Base-by-base conservation (phyloP, 1,140 invertebrate genomes). In the Neotoxoptera formosana region DNA sequence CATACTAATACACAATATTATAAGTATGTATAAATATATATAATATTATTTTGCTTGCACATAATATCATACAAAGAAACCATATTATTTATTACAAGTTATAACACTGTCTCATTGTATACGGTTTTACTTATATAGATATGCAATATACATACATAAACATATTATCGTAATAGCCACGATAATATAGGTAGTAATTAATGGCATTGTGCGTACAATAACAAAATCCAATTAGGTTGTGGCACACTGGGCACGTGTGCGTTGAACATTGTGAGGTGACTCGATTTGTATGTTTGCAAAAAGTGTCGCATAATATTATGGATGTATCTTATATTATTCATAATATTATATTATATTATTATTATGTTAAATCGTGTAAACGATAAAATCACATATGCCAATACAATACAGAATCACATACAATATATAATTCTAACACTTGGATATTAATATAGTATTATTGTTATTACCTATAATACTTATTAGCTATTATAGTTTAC, bases 21-120 rank as follows among this genome's bases (percentile, higher is more conserved):
- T 67, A 67, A 6, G 60, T 67, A n/a, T n/a, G n/a, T n/a, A n/a
- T n/a, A n/a, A n/a, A n/a, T n/a, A n/a, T n/a, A n/a, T n/a, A 25
- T 45, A 84, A 41, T 9, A 87, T 87, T 87, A 51, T 48, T 48
- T 87, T 87, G 41, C 47, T 51, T 34, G 14, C n/a, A 21, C n/a
- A n/a, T 53, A n/a, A n/a, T n/a, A n/a, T n/a, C n/a, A 25, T 89
- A 89, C 87, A 89, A 51, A 88, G 86, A 88, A 88, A 51, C n/a
- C n/a, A 89, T 53, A 89, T 89, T 89, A 89, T 89, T 53, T n/a
- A 53, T 89, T 89, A 53, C 53, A 48, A 87, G 41, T 87, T n/a
- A 47, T 48, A 51, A 36, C 87, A 88, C 87, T 11, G 48, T 53
- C n/a, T 45, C 17, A 47, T 47, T 30, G n/a, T 47, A 86, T 41